phyloP scores from a whole-genome alignment of 1,140 invertebrate species.

The Linepithema humile region DNA sequence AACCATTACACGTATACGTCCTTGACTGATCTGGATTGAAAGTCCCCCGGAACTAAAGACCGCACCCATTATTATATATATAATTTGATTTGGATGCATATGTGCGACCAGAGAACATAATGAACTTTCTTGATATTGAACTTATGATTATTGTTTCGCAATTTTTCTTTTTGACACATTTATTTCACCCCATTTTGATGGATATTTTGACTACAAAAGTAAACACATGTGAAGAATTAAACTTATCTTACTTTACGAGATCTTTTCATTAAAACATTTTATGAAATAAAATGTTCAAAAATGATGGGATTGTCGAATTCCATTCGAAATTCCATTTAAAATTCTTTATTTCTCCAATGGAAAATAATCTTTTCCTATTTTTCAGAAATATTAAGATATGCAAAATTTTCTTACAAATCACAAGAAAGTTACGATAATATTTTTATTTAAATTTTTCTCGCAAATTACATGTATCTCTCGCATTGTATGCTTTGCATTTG shows the following conservation, averaged over 20 bases:
- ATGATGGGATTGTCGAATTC: not conserved
- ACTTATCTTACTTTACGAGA: not conserved
- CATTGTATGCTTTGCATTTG: not conserved
- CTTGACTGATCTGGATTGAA: constrained; percentile 29
- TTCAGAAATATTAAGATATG: not conserved
- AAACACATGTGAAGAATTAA: not conserved
- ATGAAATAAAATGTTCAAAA: not conserved
- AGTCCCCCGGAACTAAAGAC: constrained; percentile 46
- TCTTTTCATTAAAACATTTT: not conserved
- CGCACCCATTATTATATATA: constrained; percentile 33
- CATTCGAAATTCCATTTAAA: not conserved
- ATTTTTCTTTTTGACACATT: not conserved
- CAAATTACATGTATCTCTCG: not conserved
- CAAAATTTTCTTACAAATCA: not conserved
- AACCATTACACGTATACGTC: constrained; percentile 60
- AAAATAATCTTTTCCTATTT: not conserved
- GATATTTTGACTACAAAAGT: not conserved
- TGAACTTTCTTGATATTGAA: not conserved
- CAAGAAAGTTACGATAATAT: not conserved
- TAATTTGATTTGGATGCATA: not conserved
- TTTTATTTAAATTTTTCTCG: not conserved
- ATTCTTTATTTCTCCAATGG: not conserved
- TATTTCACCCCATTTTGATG: not conserved
- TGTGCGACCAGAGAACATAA: not conserved
- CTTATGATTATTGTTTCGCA: not conserved